A percentile compares a stretch with the other conserved stretches of the same genome.
phyloP scores from a whole-genome alignment of 2,888 invertebrate genomes.

The Scaptomyza caliginosa region DNA sequence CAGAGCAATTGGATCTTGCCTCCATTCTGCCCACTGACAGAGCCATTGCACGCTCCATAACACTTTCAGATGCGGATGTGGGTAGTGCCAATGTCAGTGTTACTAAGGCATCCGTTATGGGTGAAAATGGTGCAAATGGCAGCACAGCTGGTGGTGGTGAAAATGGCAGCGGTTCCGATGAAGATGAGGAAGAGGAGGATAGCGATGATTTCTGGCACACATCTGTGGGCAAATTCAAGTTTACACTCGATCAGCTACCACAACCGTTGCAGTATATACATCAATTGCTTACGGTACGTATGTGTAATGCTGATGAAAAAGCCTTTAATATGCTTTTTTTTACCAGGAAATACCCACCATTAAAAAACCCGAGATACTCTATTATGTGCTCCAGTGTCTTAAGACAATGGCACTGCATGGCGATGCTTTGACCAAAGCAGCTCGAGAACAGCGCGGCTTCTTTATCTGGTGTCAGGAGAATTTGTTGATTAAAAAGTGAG shows the following conservation, averaged over 20 bases:
- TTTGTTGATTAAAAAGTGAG: conserved; percentile 94
- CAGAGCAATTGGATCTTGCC: conserved; percentile 94
- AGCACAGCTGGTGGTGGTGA: conserved; percentile 87
- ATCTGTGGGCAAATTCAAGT: conserved; percentile 95
- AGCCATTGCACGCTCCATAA: conserved; percentile 93
- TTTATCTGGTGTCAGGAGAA: conserved; percentile 99
- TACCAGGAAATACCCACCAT: conserved; percentile 90
- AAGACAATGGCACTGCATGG: conserved; percentile 96
- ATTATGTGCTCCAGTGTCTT: conserved; percentile 95
- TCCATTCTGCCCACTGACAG: conserved; percentile 92
- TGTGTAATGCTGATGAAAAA: too few relatives aligned
- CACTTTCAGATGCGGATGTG: conserved; percentile 94
- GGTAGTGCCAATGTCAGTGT: conserved; percentile 90
- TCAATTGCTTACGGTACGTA: conserved; percentile 89
- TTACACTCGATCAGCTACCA: conserved; percentile 94
- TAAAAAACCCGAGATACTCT: conserved; percentile 95
- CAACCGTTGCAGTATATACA: conserved; percentile 97
- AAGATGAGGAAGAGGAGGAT: conserved; percentile 87
- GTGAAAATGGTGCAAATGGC: conserved; percentile 85
- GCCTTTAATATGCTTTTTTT: background rate
- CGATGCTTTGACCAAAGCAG: conserved; percentile 94
- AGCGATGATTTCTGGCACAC: conserved; percentile 96
- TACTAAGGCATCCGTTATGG: conserved; percentile 88
- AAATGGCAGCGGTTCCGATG: conserved; percentile 89
- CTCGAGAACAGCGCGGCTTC: conserved; percentile 95